Conservation (phyloP, 1,140 invertebrate genomes). For the Patella vulgata region DNA sequence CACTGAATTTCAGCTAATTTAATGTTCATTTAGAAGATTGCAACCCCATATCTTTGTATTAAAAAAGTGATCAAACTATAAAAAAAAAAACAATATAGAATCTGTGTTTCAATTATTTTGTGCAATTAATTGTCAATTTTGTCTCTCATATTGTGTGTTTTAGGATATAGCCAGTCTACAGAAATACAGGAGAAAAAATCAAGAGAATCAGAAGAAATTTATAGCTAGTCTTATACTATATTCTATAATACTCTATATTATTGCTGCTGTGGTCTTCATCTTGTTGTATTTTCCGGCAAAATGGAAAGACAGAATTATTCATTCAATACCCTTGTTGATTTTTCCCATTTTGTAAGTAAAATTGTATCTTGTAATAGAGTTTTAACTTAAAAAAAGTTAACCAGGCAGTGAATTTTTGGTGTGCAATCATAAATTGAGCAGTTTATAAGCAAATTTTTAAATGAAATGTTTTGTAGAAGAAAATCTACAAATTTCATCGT, state of each 20-base stretch:
- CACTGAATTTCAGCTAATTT: too few species aligned
- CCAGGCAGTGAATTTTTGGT: background rate
- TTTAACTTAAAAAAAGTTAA: background rate
- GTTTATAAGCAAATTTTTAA: background rate
- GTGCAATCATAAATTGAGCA: background rate
- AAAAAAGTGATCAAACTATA: too few species aligned
- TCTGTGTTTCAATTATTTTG: too few species aligned
- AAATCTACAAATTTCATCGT: too few species aligned
- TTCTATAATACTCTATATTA: slow-evolving; percentile 82
- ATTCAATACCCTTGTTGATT: slow-evolving; percentile 78
- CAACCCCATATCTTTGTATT: too few species aligned
- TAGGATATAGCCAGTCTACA: slow-evolving; percentile 84
- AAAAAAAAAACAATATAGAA: too few species aligned
- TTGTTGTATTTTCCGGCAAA: slow-evolving; percentile 80
- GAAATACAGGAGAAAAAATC: slow-evolving; percentile 80
- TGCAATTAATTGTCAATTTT: background rate
- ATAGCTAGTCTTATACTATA: slow-evolving; percentile 82
- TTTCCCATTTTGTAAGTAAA: slow-evolving; percentile 83
- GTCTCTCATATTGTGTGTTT: slow-evolving; percentile 36
- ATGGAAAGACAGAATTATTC: slow-evolving; percentile 76
- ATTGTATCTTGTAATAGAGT: background rate
- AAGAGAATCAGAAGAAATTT: slow-evolving; percentile 81
- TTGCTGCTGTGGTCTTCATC: slow-evolving; percentile 80
- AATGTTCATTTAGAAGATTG: too few species aligned
- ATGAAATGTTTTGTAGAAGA: too few species aligned